Evolutionary conservation across 2,888 invertebrate species (phyloP).

Genomic region (Eumacrocentrus americanus): DNA sequence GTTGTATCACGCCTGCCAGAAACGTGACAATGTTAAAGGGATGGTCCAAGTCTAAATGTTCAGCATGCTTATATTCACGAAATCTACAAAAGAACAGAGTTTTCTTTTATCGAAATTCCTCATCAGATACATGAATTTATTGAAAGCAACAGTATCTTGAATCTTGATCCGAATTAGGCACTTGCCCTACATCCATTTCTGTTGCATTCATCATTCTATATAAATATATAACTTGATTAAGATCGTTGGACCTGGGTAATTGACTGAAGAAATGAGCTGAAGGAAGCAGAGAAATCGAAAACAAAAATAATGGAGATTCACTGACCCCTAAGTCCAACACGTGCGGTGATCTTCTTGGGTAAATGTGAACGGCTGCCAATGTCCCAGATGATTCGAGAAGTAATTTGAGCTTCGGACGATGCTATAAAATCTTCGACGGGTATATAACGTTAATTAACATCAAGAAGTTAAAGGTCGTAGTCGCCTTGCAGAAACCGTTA

Average conservation of each 20-base stretch:
- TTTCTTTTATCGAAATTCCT: not conserved
- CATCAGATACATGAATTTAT: not conserved
- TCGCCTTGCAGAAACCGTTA: too few species aligned
- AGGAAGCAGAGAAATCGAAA: not conserved
- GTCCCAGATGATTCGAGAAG: slow-evolving; percentile 10
- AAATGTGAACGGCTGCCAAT: not conserved
- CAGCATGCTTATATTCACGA: not conserved
- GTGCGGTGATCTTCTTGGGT: slow-evolving; percentile 1
- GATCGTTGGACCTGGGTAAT: not conserved
- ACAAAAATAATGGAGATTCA: not conserved
- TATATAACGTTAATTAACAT: slow-evolving; percentile 1
- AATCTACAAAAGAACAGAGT: not conserved
- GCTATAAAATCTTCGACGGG: not conserved
- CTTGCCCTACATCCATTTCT: too few species aligned
- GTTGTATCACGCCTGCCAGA: not conserved
- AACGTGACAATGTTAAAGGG: not conserved
- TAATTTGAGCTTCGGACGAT: not conserved
- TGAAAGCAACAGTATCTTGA: too few species aligned
- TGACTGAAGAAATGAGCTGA: not conserved
- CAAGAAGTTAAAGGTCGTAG: not conserved
- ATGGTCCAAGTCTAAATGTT: not conserved
- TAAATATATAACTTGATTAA: not conserved
- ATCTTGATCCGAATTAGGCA: too few species aligned
- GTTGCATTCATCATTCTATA: too few species aligned
- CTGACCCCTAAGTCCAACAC: not conserved